These are phyloP conservation scores for Lathamus discolor DNA, from an alignment of 2,113 vertebrate genomes.

Conservation along the genomic window DNA sequence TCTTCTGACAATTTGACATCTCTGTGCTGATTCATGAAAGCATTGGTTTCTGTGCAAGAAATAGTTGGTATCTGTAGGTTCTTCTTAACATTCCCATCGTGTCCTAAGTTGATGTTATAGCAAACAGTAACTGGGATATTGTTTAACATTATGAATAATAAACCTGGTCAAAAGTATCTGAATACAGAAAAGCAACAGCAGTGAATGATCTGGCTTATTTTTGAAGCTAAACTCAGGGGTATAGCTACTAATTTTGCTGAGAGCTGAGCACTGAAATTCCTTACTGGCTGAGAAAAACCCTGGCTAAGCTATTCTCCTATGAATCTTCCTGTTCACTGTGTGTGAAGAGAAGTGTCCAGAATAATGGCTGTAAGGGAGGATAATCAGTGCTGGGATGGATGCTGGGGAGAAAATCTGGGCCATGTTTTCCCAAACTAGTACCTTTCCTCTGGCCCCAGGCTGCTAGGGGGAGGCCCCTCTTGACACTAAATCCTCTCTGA, in stretches of 20 bases:
- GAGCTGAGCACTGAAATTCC: background rate
- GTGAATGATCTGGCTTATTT: background rate
- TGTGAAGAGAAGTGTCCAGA: background rate
- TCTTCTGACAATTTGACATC: background rate
- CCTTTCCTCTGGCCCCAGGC: background rate
- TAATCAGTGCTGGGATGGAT: background rate
- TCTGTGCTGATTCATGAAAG: background rate
- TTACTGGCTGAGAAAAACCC: background rate
- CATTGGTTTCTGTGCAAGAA: background rate
- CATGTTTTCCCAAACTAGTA: background rate
- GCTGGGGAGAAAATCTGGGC: background rate
- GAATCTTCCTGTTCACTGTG: background rate
- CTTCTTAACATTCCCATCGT: background rate
- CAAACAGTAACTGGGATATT: background rate
- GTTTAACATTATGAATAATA: background rate
- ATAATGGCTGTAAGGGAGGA: background rate
- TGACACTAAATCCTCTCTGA: background rate
- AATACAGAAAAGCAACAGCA: background rate
- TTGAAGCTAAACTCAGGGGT: background rate
- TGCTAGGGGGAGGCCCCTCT: background rate
- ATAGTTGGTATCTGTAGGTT: background rate
- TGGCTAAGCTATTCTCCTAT: background rate
- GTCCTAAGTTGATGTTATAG: background rate
- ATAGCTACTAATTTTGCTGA: background rate
- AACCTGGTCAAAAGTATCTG: background rate